Evolutionary conservation across 2,113 vertebrate genomes (phyloP), one percentile per base, ranked within the genome.

Genomic region (Microcebus lehilahytsara): DNA sequence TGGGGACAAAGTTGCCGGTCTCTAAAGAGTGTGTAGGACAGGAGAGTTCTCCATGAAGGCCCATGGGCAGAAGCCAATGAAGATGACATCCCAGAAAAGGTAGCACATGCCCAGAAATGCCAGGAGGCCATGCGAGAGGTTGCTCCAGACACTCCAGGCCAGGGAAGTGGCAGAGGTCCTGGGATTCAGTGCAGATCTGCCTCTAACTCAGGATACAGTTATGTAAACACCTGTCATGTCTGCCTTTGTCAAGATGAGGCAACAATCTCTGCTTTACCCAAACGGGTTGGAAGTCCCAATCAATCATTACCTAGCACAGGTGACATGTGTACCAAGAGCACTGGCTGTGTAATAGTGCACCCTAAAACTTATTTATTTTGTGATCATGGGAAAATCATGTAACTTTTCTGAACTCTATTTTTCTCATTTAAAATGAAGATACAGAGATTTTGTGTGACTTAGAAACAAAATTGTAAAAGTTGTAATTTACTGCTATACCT

Each of bases 271-370:
- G 42, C 20, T 84, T 46, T 20, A 79, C 3, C 10, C 25, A 53
- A 56, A 42, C 12, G 25, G 51, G 11, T 0, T 20, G 12, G 51
- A 23, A 30, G 22, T 75, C 14, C 22, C 32, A 75, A 42, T 40
- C 46, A 75, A 6, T 34, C 23, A 19, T 17, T 49, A 3, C 2
- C 53, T 34, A 92, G 9, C 62, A 30, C 17, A 60, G 19, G 27
- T 23, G 46, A 4, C 40, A 6, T 11, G 40, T 32, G 3, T 71
- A 30, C 11, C 49, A 85, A 67, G 53, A 81, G 13, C 10, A 14
- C 17, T 13, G 30, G 3, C 13, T 83, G 5, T 49, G 20, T 6
- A 27, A 2, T 32, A 1, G 0, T 51, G 4, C 4, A 49, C 12
- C 46, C 16, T 30, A 12, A 46, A 27, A 74, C 1, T 62, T 40